Evolutionary conservation across 30 jellyfish, hydroid and myxozoan genomes (phyloP).

Genomic region (Pelagia noctiluca): DNA sequence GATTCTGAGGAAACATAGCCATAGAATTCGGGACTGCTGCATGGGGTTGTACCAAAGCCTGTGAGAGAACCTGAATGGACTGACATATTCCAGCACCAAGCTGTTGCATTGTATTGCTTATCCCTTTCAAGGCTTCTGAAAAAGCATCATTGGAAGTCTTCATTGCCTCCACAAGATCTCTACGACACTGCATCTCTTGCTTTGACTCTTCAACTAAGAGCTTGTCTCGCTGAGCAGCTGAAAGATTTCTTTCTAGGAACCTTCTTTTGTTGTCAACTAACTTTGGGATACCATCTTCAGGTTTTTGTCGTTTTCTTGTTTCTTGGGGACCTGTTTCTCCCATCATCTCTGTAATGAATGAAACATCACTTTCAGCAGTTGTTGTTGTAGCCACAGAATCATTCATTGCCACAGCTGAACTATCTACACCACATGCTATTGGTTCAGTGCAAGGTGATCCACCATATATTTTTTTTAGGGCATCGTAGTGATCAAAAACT

Average conservation of each 20-base stretch:
- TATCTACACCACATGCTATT: conserved; percentile 15
- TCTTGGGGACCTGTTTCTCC: conserved; percentile 20
- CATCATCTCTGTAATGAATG: conserved; percentile 13
- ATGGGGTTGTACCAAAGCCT: conserved; percentile 25
- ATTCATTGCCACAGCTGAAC: conserved; percentile 15
- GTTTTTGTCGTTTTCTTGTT: conserved; percentile 20
- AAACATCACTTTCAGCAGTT: neutral
- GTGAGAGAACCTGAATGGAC: conserved; percentile 10
- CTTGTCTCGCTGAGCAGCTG: conserved; percentile 30
- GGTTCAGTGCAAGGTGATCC: conserved; percentile 26
- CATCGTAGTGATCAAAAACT: conserved; percentile 30
- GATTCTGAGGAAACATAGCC: neutral
- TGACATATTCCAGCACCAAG: conserved; percentile 18
- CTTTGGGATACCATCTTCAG: conserved; percentile 11
- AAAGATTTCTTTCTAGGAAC: conserved; percentile 16
- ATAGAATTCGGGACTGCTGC: conserved; percentile 3
- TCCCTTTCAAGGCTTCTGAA: conserved; percentile 22
- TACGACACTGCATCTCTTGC: conserved; percentile 23
- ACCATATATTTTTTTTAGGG: conserved; percentile 12
- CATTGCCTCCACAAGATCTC: conserved; percentile 33
- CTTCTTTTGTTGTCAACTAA: conserved; percentile 14
- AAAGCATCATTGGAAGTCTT: conserved; percentile 12
- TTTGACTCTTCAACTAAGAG: conserved; percentile 15
- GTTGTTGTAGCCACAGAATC: conserved; percentile 19
- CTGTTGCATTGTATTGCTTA: conserved; percentile 10